Conservation (phyloP, 2,888 invertebrate species). For the Cordilura impudica region DNA sequence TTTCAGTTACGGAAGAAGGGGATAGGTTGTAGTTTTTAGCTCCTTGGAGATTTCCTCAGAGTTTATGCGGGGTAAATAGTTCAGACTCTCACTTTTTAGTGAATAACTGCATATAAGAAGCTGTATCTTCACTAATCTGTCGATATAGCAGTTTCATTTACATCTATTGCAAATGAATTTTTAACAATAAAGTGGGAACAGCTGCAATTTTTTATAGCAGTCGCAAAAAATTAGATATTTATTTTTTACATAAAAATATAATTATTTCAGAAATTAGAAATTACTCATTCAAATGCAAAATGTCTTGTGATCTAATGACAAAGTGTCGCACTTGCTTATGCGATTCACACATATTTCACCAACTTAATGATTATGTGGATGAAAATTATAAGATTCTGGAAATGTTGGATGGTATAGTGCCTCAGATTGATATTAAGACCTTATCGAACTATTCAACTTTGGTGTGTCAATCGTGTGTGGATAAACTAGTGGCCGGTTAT, state of each 20-base stretch:
- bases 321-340: slow-evolving; percentile 55
- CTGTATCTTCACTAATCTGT: too few species aligned
- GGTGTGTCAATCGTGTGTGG: slow-evolving; percentile 77
- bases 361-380: slow-evolving; percentile 49
- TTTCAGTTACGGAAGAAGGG: too few species aligned
- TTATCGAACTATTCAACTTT: slow-evolving; percentile 28
- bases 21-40: too few species aligned
- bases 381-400: slow-evolving; percentile 50
- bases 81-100: too few species aligned
- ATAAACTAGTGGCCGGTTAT: slow-evolving; percentile 79
- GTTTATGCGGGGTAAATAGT: too few species aligned
- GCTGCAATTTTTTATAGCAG: slow-evolving; percentile 48
- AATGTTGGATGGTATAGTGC: slow-evolving; percentile 50
- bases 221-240: slow-evolving; percentile 11
- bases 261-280: neutral
- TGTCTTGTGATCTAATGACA: slow-evolving; percentile 22
- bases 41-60: too few species aligned
- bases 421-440: slow-evolving; percentile 44
- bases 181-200: too few species aligned
- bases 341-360: slow-evolving; percentile 19
- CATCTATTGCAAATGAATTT: neutral
- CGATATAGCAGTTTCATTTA: neutral
- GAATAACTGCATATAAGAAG: too few species aligned
- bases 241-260: too few species aligned
- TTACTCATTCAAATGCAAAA: neutral